phyloP scores from a whole-genome alignment of 2,797 vertebrate genomes.

The Neomorphus geoffroyi region DNA sequence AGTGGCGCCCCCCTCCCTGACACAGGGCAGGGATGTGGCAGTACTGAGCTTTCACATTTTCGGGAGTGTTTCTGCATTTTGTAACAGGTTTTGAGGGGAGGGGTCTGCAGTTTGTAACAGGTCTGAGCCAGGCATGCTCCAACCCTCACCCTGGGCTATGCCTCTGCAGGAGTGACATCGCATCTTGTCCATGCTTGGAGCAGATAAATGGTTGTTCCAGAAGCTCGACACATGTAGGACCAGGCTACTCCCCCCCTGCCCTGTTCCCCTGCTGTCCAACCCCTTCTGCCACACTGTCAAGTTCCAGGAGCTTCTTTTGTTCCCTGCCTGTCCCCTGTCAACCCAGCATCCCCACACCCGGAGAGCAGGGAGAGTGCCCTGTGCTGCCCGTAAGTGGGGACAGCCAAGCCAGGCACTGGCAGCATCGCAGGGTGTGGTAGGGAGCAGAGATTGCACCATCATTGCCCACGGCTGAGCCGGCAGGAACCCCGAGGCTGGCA shows the following conservation, averaged over 20 bases:
- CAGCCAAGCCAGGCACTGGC: not conserved
- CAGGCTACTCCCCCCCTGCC: no score
- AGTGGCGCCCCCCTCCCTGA: not conserved
- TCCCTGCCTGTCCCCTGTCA: not conserved
- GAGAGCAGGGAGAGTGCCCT: not conserved
- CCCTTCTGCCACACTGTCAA: not conserved
- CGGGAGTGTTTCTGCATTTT: no score
- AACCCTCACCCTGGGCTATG: rapidly evolving
- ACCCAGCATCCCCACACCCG: not conserved
- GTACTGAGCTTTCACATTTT: not conserved
- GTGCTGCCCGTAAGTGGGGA: rapidly evolving
- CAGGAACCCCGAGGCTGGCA: not conserved
- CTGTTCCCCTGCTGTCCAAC: not conserved
- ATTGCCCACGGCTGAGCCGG: not conserved
- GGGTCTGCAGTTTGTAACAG: not conserved
- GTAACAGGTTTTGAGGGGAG: no score
- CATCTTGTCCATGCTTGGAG: rapidly evolving
- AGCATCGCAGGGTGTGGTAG: not conserved
- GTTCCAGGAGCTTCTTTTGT: not conserved
- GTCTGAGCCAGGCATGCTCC: not conserved
- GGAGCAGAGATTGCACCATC: constrained; percentile 16
- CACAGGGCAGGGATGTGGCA: rapidly evolving
- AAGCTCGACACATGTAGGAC: not conserved
- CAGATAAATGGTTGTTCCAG: not conserved
- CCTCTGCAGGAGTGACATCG: not conserved